Conservation (phyloP, 2,888 invertebrate species). For the Melinaea marsaeus region DNA sequence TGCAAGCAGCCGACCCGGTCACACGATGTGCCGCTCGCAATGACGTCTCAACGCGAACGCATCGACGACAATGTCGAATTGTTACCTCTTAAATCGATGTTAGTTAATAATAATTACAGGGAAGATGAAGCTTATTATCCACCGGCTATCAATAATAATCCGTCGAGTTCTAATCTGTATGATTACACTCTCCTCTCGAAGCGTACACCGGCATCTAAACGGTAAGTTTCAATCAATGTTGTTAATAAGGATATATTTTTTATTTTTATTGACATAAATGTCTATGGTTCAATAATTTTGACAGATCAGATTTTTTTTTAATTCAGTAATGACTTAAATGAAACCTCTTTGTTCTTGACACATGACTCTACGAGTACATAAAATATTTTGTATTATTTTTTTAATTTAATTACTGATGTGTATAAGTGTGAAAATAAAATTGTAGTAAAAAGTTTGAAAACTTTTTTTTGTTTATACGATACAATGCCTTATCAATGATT, state of each 20-base stretch:
- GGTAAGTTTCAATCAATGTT: conserved; percentile 45
- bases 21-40: conserved; percentile 59
- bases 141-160: conserved; percentile 54
- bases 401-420: background rate
- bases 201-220: conserved; percentile 73
- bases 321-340: background rate
- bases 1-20: conserved; percentile 56
- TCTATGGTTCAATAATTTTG: no score
- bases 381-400: background rate
- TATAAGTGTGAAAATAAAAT: background rate
- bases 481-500: no score
- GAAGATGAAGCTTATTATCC: conserved; percentile 68
- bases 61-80: conserved; percentile 65
- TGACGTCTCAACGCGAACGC: conserved; percentile 63
- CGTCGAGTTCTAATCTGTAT: conserved; percentile 60
- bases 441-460: no score
- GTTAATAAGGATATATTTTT: background rate
- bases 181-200: conserved; percentile 72
- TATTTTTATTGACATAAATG: no score
- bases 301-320: no score
- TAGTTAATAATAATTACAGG: conserved; percentile 65
- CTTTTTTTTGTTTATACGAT: no score
- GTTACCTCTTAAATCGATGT: conserved; percentile 66
- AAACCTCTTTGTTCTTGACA: background rate
- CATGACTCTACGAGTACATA: no score